phyloP scores from a whole-genome alignment of 2,113 vertebrate species.

The Elaphurus davidianus region DNA sequence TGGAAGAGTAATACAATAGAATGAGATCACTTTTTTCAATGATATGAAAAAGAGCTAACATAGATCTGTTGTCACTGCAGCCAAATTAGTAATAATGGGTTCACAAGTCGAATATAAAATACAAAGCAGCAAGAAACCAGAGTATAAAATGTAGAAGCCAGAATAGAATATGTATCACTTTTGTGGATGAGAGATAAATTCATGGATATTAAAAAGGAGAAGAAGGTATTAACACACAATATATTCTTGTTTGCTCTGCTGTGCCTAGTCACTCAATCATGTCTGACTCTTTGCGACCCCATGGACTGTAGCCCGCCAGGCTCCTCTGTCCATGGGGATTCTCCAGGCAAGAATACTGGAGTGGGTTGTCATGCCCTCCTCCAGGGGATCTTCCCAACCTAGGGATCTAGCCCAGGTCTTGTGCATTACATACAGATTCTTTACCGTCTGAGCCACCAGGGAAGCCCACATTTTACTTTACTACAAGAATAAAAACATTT shows the following conservation, averaged over 20 bases:
- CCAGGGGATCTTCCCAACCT: background rate
- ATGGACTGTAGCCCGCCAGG: background rate
- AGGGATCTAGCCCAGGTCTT: background rate
- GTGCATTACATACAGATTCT: background rate
- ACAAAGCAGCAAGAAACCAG: background rate
- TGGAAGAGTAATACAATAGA: background rate
- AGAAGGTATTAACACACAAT: background rate
- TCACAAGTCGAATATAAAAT: background rate
- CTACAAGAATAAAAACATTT: background rate
- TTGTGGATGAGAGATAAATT: background rate
- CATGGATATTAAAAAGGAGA: background rate
- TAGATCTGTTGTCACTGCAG: background rate
- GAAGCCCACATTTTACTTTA: background rate
- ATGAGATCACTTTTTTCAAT: background rate
- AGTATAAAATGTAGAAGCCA: background rate
- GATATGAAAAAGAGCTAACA: background rate
- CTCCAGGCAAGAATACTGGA: background rate
- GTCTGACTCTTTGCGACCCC: background rate
- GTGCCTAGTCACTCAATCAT: background rate
- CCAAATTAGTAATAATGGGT: background rate
- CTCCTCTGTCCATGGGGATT: background rate
- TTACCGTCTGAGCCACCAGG: background rate
- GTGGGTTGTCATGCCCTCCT: background rate
- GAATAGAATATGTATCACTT: background rate
- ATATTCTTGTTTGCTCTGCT: background rate